These are phyloP conservation scores for Halictus quadricinctus DNA, from an alignment of 2,888 invertebrate species.

Conservation along the genomic window DNA sequence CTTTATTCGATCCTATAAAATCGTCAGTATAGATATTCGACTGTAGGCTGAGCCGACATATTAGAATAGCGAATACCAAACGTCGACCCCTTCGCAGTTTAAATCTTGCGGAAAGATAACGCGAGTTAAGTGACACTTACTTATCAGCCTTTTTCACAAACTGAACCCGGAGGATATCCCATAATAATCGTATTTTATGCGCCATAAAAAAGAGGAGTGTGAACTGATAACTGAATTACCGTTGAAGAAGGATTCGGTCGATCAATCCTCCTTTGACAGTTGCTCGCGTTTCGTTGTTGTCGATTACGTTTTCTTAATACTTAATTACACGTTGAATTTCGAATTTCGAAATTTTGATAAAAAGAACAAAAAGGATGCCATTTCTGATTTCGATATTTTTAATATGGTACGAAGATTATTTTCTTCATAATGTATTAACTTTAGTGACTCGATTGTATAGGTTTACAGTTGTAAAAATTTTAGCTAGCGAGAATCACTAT, in stretches of 20 bases:
- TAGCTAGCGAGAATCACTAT: too few relatives aligned
- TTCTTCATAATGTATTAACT: too few relatives aligned
- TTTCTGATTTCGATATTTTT: too few relatives aligned
- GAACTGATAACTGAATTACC: background rate
- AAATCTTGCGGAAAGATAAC: slow-evolving; percentile 6
- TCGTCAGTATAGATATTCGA: slow-evolving; percentile 46
- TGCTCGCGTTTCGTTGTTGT: background rate
- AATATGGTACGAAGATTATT: too few relatives aligned
- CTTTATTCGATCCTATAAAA: slow-evolving; percentile 42
- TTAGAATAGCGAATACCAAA: slow-evolving; percentile 8
- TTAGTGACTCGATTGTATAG: too few relatives aligned
- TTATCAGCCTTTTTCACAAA: slow-evolving; percentile 10
- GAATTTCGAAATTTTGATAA: too few relatives aligned
- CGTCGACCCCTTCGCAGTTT: background rate
- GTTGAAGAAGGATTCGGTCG: background rate
- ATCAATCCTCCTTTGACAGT: background rate
- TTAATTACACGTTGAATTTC: too few relatives aligned
- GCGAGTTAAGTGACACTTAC: slow-evolving; percentile 5
- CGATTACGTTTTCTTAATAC: background rate
- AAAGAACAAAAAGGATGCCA: too few relatives aligned
- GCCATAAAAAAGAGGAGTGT: background rate
- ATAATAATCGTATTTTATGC: background rate
- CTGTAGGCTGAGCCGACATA: slow-evolving; percentile 18
- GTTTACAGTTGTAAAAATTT: too few relatives aligned
- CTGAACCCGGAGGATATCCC: background rate